phyloP scores from a whole-genome alignment of 2,888 invertebrate genomes.

The Xestobium rufovillosum region DNA sequence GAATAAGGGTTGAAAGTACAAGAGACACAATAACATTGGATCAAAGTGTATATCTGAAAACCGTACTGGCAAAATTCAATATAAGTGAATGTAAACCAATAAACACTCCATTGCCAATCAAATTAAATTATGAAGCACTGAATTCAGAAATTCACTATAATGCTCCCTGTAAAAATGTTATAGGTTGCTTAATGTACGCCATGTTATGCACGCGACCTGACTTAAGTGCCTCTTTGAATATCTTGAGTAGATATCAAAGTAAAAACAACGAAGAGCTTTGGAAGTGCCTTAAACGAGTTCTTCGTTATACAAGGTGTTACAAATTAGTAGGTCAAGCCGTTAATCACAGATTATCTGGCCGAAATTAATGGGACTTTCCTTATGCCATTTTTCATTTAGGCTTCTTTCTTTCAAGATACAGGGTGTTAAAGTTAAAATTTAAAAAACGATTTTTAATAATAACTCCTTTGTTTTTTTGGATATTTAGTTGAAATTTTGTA shows the following conservation, averaged over 20 bases:
- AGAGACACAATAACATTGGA: background rate
- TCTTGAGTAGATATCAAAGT: too few species aligned
- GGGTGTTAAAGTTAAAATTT: too few species aligned
- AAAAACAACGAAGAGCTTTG: conserved; percentile 23
- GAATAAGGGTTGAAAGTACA: conserved; percentile 2
- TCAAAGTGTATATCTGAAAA: conserved; percentile 16
- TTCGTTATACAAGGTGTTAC: too few species aligned
- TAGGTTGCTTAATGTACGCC: conserved; percentile 18
- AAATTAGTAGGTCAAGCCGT: too few species aligned
- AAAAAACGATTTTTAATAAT: too few species aligned
- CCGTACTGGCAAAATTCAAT: conserved; percentile 22
- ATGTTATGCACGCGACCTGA: conserved; percentile 14
- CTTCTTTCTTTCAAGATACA: too few species aligned
- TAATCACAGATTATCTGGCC: too few species aligned
- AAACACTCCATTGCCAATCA: conserved; percentile 25
- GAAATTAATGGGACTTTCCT: too few species aligned
- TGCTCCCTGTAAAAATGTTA: too few species aligned
- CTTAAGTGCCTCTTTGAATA: conserved; percentile 20
- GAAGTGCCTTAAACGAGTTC: conserved; percentile 22
- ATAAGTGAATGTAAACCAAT: conserved; percentile 24
- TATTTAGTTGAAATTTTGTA: too few species aligned
- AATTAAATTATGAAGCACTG: conserved; percentile 13
- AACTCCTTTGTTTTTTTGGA: too few species aligned
- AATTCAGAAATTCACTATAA: conserved; percentile 12
- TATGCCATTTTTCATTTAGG: too few species aligned